Base-by-base conservation (phyloP, 2,888 invertebrate genomes). In the Diabrotica balteata region DNA sequence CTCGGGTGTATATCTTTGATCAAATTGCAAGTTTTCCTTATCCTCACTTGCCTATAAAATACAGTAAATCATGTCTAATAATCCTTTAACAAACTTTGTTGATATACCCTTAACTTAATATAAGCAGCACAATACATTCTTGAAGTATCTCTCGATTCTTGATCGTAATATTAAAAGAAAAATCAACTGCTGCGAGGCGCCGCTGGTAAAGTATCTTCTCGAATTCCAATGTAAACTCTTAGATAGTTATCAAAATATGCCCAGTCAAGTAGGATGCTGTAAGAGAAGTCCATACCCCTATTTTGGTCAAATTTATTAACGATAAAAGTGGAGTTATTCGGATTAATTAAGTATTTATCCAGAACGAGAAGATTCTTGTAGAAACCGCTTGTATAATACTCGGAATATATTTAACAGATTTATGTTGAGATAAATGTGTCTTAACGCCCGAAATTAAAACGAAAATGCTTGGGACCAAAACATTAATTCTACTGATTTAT, bases 301-400 rank as follows among this genome's bases (percentile, higher is more conserved):
- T 62, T 54, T 54, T 22, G 62, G 62, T 51, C 62, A 46, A n/a
- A 57, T 63, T 55, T 63, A 63, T 50, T 57, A 57, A 47, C 57
- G 57, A 63, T 63, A 63, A 57, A 63, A 63, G 50, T 11, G 50
- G 55, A 63, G 63, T 63, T 63, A 57, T 63, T 55, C 50, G 45
- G 50, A 63, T 63, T 63, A 63, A 63, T 63, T 63, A 63, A 63
- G 63, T 49, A 57, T 63, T 63, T 57, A 54, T 54, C n/a, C 43
- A 7, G 10, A 11, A n/a, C 11, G 43, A 54, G 4, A n/a, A 54
- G 54, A 54, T 54, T 54, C 54, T 54, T 54, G 42, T 42, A 43
- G 10, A 5, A 54, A 54, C 54, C 54, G 43, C 54, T 32, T 10
- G 42, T 11, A 8, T 43, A 54, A 53, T 53, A 43, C n/a, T 42